phyloP scores from a whole-genome alignment of 2,888 invertebrate species.

The Dicranocentrus wangi region DNA sequence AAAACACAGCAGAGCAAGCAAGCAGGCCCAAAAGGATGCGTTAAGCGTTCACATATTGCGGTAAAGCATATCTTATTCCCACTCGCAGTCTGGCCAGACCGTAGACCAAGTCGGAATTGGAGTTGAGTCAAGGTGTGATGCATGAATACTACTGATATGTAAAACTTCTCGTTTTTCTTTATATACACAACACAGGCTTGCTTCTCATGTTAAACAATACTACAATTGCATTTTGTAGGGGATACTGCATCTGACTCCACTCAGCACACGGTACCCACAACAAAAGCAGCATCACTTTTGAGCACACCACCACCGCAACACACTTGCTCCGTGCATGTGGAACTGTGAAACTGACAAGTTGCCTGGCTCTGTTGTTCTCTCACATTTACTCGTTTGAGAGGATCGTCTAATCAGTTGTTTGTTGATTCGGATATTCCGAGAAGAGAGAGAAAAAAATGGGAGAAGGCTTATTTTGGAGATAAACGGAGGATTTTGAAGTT shows the following conservation, averaged over 20 bases:
- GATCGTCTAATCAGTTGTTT: slow-evolving; percentile 5
- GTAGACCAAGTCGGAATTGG: not conserved
- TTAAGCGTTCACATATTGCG: not conserved
- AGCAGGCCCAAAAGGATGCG: not conserved
- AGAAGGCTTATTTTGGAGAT: too few species aligned
- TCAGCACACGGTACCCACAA: slow-evolving; percentile 13
- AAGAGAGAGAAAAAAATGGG: too few species aligned
- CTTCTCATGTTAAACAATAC: slow-evolving; percentile 35
- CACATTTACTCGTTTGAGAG: not conserved
- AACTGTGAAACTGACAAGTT: slow-evolving; percentile 63
- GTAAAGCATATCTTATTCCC: too few species aligned
- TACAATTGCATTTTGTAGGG: slow-evolving; percentile 10
- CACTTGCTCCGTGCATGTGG: slow-evolving; percentile 62
- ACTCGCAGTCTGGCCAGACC: not conserved
- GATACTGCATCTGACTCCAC: slow-evolving; percentile 37
- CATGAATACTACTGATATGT: not conserved
- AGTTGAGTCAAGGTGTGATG: slow-evolving; percentile 41
- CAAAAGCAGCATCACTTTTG: slow-evolving; percentile 43
- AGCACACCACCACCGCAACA: slow-evolving; percentile 40
- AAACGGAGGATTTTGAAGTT: too few species aligned
- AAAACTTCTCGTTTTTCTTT: not conserved
- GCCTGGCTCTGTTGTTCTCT: slow-evolving; percentile 31
- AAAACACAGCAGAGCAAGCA: too few species aligned
- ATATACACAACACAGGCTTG: not conserved
- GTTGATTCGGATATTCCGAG: too few species aligned